A percentile compares a stretch with the other conserved stretches of the same genome.
Evolutionary conservation across 2,797 vertebrate genomes (phyloP).

Genomic region (Spinibarbus caldwelli): DNA sequence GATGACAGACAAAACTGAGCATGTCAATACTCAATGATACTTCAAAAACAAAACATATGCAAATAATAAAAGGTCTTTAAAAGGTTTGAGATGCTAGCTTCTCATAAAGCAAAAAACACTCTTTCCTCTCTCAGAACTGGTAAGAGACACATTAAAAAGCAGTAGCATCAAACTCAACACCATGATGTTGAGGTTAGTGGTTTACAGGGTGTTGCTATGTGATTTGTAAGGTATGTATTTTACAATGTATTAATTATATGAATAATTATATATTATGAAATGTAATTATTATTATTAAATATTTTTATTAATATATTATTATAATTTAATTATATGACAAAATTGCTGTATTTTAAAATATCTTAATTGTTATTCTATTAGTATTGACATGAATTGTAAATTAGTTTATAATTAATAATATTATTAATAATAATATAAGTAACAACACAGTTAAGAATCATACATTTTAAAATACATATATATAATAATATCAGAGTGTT

Average conservation of each 20-base stretch:
- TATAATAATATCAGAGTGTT: neutral
- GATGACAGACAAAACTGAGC: slow-evolving; percentile 22
- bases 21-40: slow-evolving; percentile 17
- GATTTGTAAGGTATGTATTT: neutral
- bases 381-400: too few relatives aligned
- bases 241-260: neutral
- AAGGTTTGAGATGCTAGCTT: slow-evolving; percentile 12
- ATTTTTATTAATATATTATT: too few relatives aligned
- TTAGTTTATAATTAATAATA: too few relatives aligned
- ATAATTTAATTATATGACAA: too few relatives aligned
- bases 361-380: too few relatives aligned
- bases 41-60: slow-evolving; percentile 26
- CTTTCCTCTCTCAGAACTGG: neutral
- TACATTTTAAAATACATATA: neutral
- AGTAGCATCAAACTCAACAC: neutral
- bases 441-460: neutral
- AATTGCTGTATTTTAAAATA: too few relatives aligned
- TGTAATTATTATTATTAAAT: too few relatives aligned
- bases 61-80: slow-evolving; percentile 18
- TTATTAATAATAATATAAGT: too few relatives aligned
- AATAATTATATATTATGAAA: neutral
- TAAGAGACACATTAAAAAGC: neutral
- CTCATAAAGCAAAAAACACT: neutral
- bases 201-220: neutral
- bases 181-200: neutral